A percentile compares a stretch with the other conserved stretches of the same genome.
Conservation (phyloP, 2,888 invertebrate species). For the Urechis unicinctus region DNA sequence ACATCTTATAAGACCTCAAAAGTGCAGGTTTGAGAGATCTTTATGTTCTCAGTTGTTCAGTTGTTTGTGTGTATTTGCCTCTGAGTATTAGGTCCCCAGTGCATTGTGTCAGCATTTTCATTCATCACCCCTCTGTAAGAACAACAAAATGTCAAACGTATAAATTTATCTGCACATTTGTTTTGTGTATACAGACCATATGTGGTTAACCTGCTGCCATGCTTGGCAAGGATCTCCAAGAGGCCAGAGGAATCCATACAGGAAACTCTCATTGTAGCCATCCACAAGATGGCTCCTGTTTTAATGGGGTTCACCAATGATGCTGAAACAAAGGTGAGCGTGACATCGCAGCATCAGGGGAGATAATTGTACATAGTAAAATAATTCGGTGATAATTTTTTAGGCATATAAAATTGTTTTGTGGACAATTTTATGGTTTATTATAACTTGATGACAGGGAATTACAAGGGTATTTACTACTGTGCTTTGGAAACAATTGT, state of each 20-base stretch:
- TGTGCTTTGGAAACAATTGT: too few relatives aligned
- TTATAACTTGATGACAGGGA: too few relatives aligned
- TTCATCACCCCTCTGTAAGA: not conserved
- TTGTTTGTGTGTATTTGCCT: not conserved
- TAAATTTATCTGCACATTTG: too few relatives aligned
- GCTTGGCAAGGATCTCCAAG: conserved; percentile 65
- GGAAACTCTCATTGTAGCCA: conserved; percentile 62
- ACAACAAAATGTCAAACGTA: not conserved
- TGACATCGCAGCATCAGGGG: too few relatives aligned
- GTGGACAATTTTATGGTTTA: too few relatives aligned
- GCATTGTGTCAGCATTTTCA: not conserved
- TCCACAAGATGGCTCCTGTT: conserved; percentile 62
- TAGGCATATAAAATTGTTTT: too few relatives aligned
- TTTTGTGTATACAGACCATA: conserved; percentile 57
- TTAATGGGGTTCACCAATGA: conserved; percentile 67
- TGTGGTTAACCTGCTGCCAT: conserved; percentile 68
- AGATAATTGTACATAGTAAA: too few relatives aligned
- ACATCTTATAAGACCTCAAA: conserved; percentile 67
- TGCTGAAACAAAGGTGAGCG: conserved; percentile 62
- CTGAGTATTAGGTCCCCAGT: not conserved
- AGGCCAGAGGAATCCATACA: conserved; percentile 67
- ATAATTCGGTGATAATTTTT: too few relatives aligned
- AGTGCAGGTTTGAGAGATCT: conserved; percentile 55
- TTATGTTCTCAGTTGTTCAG: not conserved
- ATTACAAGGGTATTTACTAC: too few relatives aligned